phyloP scores from a whole-genome alignment of 1,140 invertebrate genomes.

The Leptinotarsa lineolata region DNA sequence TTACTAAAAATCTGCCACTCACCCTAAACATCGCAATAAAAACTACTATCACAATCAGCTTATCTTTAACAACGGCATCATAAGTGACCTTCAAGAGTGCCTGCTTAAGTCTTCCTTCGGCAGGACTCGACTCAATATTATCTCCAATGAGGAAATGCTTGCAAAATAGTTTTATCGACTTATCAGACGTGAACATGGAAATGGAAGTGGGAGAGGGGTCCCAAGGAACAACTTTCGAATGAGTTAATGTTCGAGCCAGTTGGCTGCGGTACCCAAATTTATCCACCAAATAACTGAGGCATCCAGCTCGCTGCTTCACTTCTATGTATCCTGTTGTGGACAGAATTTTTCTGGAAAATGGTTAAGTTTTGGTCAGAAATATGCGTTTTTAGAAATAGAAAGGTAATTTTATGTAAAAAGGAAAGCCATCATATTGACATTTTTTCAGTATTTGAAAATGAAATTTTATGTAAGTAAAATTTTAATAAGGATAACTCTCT shows the following conservation, averaged over 20 bases:
- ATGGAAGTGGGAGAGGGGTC: conserved; percentile 65
- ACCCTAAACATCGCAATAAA: conserved; percentile 75
- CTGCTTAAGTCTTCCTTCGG: conserved; percentile 65
- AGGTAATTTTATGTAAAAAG: too few species aligned
- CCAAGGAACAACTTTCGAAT: conserved; percentile 75
- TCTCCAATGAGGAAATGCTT: conserved; percentile 65
- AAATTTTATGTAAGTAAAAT: too few species aligned
- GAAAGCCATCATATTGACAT: too few species aligned
- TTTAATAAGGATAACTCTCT: too few species aligned
- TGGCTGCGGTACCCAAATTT: conserved; percentile 84
- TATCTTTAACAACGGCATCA: conserved; percentile 86
- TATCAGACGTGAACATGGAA: conserved; percentile 70
- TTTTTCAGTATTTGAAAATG: too few species aligned
- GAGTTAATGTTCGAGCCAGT: conserved; percentile 80
- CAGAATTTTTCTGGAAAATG: conserved; percentile 49
- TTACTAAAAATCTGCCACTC: conserved; percentile 35
- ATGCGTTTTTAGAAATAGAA: too few species aligned
- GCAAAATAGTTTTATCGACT: conserved; percentile 67
- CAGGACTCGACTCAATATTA: conserved; percentile 29
- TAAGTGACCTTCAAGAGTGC: conserved; percentile 77
- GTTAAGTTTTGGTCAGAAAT: too few species aligned
- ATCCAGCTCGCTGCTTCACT: conserved; percentile 88
- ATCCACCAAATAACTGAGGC: conserved; percentile 85
- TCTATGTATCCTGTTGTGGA: conserved; percentile 71
- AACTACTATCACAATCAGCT: conserved; percentile 75